Evolutionary conservation across 2,113 vertebrate species (phyloP), one percentile per base, ranked within the genome.

Genomic region (Pangasianodon hypophthalmus): DNA sequence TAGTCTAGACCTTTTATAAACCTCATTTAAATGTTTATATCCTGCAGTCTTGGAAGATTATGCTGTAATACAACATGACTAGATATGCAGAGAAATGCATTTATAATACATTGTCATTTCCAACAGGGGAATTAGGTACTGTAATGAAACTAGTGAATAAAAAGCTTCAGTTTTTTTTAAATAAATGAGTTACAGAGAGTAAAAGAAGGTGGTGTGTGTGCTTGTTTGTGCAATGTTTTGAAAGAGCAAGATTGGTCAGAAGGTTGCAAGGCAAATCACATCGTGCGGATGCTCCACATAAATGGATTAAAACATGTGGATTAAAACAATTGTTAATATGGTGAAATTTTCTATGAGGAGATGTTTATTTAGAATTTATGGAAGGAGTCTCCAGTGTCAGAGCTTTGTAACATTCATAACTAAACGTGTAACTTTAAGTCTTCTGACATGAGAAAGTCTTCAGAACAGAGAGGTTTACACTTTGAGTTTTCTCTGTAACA

Each of bases 41-140:
- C 52, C 26, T 56, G 50, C 44, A 80, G 29, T 80, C 86, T 80
- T 8, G 29, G 32, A 62, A 79, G 41, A 73, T 86, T 29, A 29
- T 7, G 6, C 62, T 1, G 9, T 88, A 67, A 81, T 82, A 54
- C 60, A 88, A 29, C n/a, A 41, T 67, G 77, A 69, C 58, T 32
- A 11, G 26, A 88, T 54, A 67, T 52, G 26, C n/a, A 32, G 21
- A 13, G 29, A 81, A 88, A 88, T 37, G 41, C 60, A 80, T 52
- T 81, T 88, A 50, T n/a, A 88, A 64, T 50, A 81, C n/a, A 67
- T 50, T 21, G 10, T 88, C 9, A 81, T 88, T 80, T 64, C 41
- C 58, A 67, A 81, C 11, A 50, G n/a, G 75, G 32, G 26, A 64
- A 88, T 62, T 67, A 50, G 41, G 29, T n/a, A 80, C 48, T 13